Base-by-base conservation (phyloP, 2,113 vertebrate species). In the Pachyramphus minor region DNA sequence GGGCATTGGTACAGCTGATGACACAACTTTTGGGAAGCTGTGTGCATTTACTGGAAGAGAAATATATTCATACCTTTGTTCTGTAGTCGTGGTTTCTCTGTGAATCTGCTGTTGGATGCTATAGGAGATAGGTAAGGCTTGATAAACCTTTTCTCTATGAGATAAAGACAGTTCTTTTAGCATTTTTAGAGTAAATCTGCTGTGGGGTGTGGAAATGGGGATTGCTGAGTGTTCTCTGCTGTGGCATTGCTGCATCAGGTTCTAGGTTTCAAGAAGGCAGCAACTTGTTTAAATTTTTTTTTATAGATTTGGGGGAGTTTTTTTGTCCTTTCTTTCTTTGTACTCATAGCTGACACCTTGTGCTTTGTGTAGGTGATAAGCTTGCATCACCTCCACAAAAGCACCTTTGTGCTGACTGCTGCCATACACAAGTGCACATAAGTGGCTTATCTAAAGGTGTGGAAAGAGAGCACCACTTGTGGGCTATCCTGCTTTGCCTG, bases 211-310 rank as follows among this genome's bases (percentile, higher is more conserved):
- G n/a, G n/a, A 41, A 82, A 8, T 25, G 3, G 8, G 67, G 21
- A 30, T 50, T 87, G 44, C 28, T 27, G 28, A 20, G 2, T 42
- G 14, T 45, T 50, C 30, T 62, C 42, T 82, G 52, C 24, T 1
- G 5, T 52, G 44, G 3, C 25, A 21, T 12, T 44, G 33, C 33
- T 8, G 1, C 14, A 0, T 8, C 50, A 8, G 15, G n/a, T 39
- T 64, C 19, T 68, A 12, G 44, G 25, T 80, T 83, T 69, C 24
- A 56, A 16, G 42, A 53, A 49, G 28, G 24, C 75, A 66, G 37
- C 62, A 69, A 11, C 85, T 96, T 84, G 21, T 72, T 81, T 37
- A 45, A 44, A 12, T 41, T 23, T 49, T 28, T 69, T 92, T 90
- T 73, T 53, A 12, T 41, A 63, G 31, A 9, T 35, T 81, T 44